Evolutionary conservation across 2,888 invertebrate genomes (phyloP).

Genomic region (Phyto melanocephala): DNA sequence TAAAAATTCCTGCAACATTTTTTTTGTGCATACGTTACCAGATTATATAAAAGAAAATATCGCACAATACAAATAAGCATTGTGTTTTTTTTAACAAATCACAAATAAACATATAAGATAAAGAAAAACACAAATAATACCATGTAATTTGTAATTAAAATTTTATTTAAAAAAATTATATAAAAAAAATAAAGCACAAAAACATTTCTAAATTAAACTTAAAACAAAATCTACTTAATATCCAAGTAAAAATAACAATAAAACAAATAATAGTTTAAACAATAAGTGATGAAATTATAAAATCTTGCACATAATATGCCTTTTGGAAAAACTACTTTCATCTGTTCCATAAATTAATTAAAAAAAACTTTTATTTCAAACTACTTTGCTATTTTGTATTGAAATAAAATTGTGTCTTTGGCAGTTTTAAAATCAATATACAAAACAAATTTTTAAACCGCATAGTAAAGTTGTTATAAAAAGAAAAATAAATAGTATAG

Average conservation of each 20-base stretch:
- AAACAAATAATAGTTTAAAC: not conserved
- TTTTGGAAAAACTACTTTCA: no score
- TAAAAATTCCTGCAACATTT: no score
- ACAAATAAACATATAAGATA: not conserved
- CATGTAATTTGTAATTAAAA: not conserved
- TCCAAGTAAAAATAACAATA: not conserved
- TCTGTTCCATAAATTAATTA: no score
- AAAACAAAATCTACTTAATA: not conserved
- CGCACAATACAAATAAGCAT: not conserved
- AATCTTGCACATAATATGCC: no score
- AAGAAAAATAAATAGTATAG: not conserved
- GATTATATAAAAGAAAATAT: not conserved
- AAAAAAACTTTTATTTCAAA: no score
- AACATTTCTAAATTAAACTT: not conserved
- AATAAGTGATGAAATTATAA: no score
- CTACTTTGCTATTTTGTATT: no score
- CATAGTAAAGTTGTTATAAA: not conserved
- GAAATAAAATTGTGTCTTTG: conserved; percentile 15
- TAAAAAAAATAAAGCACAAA: not conserved
- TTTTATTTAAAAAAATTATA: not conserved
- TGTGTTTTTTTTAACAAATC: not conserved
- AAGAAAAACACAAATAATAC: not conserved
- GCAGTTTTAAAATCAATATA: not conserved
- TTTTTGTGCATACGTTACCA: no score
- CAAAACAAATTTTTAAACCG: not conserved